Evolutionary conservation across 1,140 invertebrate species (phyloP), one percentile per base, ranked within the genome.

Genomic region (Magallana ariakensis): DNA sequence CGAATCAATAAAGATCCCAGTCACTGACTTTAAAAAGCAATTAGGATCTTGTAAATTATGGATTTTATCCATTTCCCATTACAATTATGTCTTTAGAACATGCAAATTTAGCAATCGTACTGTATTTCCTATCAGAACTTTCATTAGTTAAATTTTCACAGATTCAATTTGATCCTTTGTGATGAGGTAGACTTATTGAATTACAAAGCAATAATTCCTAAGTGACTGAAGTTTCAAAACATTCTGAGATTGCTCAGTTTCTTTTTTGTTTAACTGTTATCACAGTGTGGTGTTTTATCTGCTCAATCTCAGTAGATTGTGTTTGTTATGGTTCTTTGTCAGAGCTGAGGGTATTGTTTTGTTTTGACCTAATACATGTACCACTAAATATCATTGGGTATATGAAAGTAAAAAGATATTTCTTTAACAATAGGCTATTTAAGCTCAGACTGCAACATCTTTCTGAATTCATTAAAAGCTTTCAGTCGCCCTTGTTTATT

Each of bases 111-210:
- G 66, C 66, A 33, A 75, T 19, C 66, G 9, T 19, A 75, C 22
- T 75, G 66, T 26, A 75, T 75, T 75, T 75, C 66, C 66, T 33
- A 75, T 75, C 66, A 26, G 22, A 26, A 26, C 66, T 75, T 75
- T 75, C 66, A 75, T 75, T 75, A 75, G 66, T 75, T 75, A 75
- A 75, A 75, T 75, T 75, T 75, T 75, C 66, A 75, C 66, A 75
- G 66, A 75, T 75, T 75, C 66, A 75, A 75, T 75, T 75, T 75
- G 19, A 33, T 75, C 33, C 22, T 75, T 75, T 75, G 22, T 26
- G 66, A 75, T 75, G 66, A 75, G 33, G 66, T 26, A 11, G 66
- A 75, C 66, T 75, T 75, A 75, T 75, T 75, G 33, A 75, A 26
- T 75, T 75, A 75, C 22, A 75, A 22, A 22, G 15, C 66, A 46